Conservation (phyloP, 2,797 vertebrate species). For the Fundulus diaphanus region DNA sequence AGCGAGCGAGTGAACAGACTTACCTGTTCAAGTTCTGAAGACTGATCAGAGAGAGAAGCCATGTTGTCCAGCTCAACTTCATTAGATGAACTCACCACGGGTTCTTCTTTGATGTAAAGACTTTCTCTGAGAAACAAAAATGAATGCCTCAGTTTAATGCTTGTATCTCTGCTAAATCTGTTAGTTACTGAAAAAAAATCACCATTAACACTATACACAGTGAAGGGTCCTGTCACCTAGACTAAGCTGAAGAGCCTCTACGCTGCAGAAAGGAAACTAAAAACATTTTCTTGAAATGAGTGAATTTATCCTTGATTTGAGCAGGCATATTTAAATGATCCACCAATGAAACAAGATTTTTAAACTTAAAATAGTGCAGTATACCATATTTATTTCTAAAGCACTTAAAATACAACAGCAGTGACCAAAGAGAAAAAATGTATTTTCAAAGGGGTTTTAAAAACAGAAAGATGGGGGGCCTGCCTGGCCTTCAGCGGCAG, state of each 20-base stretch:
- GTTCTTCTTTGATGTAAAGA: background rate
- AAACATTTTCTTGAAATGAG: no score
- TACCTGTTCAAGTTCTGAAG: slow-evolving; percentile 22
- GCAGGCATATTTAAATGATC: no score
- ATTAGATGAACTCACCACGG: slow-evolving; percentile 15
- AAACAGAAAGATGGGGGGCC: no score
- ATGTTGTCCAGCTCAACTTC: background rate
- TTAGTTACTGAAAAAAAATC: background rate
- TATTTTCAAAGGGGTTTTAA: no score
- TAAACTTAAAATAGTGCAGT: no score
- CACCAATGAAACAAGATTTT: no score
- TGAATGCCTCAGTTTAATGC: background rate
- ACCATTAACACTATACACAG: background rate
- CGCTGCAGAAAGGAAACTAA: no score
- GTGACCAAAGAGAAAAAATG: no score
- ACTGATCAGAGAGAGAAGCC: background rate
- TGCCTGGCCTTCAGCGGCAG: no score
- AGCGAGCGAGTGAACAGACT: background rate
- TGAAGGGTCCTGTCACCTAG: slow-evolving; percentile 7
- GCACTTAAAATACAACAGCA: no score
- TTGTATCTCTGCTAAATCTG: background rate
- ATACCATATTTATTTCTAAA: no score
- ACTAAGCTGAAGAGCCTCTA: slow-evolving; percentile 26
- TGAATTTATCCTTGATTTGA: no score
- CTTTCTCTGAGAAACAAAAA: slow-evolving; percentile 9